These are phyloP conservation scores for Drosophila guanche DNA, from an alignment of 1,140 invertebrate genomes.

Conservation along the genomic window DNA sequence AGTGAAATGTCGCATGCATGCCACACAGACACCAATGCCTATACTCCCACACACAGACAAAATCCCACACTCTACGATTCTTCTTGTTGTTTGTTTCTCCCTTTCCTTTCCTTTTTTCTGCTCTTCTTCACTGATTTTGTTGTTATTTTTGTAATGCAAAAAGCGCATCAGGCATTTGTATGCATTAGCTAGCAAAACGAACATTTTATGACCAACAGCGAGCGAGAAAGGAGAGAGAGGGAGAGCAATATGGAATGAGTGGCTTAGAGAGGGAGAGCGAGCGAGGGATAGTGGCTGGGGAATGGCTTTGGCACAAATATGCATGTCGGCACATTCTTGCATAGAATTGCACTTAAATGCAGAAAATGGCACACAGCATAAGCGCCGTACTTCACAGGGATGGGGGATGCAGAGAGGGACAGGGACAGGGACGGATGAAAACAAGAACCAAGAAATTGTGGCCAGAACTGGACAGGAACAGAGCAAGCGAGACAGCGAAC, in stretches of 20 bases:
- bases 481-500: conserved; percentile 7
- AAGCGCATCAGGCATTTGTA: conserved; percentile 79
- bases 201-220: conserved; percentile 66
- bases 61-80: conserved; percentile 22
- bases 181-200: conserved; percentile 80
- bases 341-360: conserved; percentile 82
- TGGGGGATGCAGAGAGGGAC: neutral
- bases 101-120: conserved; percentile 12
- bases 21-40: neutral
- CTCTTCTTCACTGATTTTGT: conserved; percentile 10
- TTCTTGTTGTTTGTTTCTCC: conserved; percentile 45
- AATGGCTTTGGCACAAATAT: conserved; percentile 80
- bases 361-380: conserved; percentile 74
- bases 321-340: conserved; percentile 78
- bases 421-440: neutral
- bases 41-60: conserved; percentile 18
- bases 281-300: conserved; percentile 29
- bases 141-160: conserved; percentile 75
- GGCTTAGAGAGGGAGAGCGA: neutral
- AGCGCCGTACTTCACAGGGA: conserved; percentile 3
- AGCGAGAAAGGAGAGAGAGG: neutral
- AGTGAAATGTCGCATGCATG: conserved; percentile 38
- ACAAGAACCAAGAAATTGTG: conserved; percentile 67
- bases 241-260: conserved; percentile 15
- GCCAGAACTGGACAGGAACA: conserved; percentile 32